These are phyloP conservation scores for Mandrillus leucophaeus DNA, from an alignment of 2,113 vertebrate genomes.

Conservation along the genomic window DNA sequence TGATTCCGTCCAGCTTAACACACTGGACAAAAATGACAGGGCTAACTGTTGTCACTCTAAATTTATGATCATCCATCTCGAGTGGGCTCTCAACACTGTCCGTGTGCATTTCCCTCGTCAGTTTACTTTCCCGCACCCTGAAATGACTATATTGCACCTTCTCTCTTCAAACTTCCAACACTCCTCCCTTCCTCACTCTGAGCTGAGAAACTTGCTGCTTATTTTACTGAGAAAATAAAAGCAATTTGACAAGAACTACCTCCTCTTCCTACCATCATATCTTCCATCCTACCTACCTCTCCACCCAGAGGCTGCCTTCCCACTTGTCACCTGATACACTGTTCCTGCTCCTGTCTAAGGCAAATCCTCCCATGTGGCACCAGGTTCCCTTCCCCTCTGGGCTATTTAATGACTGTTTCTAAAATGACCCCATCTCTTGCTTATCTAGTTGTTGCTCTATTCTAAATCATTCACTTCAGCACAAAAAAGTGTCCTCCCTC, in stretches of 20 bases:
- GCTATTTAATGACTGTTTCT: not conserved
- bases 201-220: conserved; percentile 43
- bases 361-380: not conserved
- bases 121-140: conserved; percentile 51
- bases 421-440: not conserved
- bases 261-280: not conserved
- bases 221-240: conserved; percentile 49
- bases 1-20: not conserved
- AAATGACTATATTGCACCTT: conserved; percentile 55
- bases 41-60: not conserved
- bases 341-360: not conserved
- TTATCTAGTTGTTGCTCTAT: not conserved
- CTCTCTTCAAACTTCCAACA: not conserved
- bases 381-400: not conserved
- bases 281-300: not conserved
- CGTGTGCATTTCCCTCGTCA: not conserved
- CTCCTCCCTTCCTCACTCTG: conserved; percentile 9
- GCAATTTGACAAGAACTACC: conserved; percentile 20
- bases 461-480: not conserved
- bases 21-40: not conserved
- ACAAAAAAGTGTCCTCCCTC: not conserved
- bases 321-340: not conserved
- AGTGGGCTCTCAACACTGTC: not conserved
- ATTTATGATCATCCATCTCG: not conserved
- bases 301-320: not conserved